phyloP scores from a whole-genome alignment of 2,113 vertebrate species.

The Sceloporus tristichus region DNA sequence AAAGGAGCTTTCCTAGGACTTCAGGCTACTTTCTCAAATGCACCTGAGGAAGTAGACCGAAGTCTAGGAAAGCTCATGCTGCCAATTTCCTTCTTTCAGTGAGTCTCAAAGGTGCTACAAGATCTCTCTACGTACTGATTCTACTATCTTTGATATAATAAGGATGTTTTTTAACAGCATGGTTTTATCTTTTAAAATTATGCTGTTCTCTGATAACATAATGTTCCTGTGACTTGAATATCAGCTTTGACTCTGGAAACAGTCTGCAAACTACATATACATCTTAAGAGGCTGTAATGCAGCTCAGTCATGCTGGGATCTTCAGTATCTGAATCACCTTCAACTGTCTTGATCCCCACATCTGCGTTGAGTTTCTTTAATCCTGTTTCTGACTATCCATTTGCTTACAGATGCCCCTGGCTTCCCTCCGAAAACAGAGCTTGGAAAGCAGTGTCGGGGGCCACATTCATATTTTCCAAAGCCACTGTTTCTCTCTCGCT shows the following conservation, averaged over 20 bases:
- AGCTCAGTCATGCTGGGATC: background rate
- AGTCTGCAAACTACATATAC: background rate
- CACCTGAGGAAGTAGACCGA: too few species aligned
- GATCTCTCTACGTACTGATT: too few species aligned
- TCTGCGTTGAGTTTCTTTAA: background rate
- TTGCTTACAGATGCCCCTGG: too few species aligned
- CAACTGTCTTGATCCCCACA: background rate
- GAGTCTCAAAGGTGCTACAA: too few species aligned
- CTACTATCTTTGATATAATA: background rate
- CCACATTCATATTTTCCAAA: background rate
- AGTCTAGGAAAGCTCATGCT: too few species aligned
- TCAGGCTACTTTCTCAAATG: too few species aligned
- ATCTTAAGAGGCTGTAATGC: background rate
- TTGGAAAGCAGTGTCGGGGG: background rate
- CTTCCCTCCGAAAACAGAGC: background rate
- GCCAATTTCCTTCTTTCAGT: too few species aligned
- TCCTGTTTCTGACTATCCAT: too few species aligned
- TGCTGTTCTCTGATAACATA: background rate
- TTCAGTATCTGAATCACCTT: background rate
- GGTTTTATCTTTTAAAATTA: background rate
- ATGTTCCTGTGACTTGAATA: background rate
- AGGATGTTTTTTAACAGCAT: too few species aligned
- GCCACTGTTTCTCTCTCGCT: background rate
- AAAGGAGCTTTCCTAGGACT: too few species aligned
- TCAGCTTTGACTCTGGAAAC: background rate